Conservation (phyloP, 2,797 vertebrate species). For the Gouania willdenowi region DNA sequence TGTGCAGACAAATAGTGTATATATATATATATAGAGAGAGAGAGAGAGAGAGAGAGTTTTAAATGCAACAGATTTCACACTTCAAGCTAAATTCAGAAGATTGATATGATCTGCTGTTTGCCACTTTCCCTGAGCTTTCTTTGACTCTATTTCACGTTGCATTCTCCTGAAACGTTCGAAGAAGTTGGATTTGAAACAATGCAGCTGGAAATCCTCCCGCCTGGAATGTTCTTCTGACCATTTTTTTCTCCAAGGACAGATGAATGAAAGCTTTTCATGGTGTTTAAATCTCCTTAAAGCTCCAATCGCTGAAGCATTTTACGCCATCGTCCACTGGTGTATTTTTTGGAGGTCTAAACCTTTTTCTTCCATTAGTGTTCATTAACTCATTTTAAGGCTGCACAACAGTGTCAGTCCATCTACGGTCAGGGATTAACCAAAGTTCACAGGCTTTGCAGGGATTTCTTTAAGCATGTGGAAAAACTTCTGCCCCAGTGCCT, state of each 20-base stretch:
- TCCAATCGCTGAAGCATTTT: slow-evolving; percentile 29
- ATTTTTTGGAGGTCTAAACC: slow-evolving; percentile 27
- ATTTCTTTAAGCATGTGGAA: not conserved
- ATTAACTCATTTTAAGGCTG: slow-evolving; percentile 25
- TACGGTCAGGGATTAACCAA: slow-evolving; percentile 6
- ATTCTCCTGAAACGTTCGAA: no score
- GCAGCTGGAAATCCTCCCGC: slow-evolving; percentile 6
- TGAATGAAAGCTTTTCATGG: slow-evolving; percentile 52
- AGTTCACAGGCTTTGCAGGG: slow-evolving; percentile 7
- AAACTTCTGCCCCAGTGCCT: slow-evolving; percentile 6
- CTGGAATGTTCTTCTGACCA: slow-evolving; percentile 55
- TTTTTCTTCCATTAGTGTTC: slow-evolving; percentile 28
- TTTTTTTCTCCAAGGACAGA: slow-evolving; percentile 44
- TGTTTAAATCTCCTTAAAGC: slow-evolving; percentile 53
- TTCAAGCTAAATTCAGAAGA: no score
- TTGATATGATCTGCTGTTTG: no score
- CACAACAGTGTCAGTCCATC: slow-evolving; percentile 13
- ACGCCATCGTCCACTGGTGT: slow-evolving; percentile 25
- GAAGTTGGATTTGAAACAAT: no score
- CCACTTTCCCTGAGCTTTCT: no score
- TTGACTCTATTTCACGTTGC: no score
- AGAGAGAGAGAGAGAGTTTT: no score
- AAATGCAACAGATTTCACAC: no score
- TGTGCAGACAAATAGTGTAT: no score
- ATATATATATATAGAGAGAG: no score